These are phyloP conservation scores for Thryonomys swinderianus DNA, from an alignment of 2,113 vertebrate species.

Conservation along the genomic window DNA sequence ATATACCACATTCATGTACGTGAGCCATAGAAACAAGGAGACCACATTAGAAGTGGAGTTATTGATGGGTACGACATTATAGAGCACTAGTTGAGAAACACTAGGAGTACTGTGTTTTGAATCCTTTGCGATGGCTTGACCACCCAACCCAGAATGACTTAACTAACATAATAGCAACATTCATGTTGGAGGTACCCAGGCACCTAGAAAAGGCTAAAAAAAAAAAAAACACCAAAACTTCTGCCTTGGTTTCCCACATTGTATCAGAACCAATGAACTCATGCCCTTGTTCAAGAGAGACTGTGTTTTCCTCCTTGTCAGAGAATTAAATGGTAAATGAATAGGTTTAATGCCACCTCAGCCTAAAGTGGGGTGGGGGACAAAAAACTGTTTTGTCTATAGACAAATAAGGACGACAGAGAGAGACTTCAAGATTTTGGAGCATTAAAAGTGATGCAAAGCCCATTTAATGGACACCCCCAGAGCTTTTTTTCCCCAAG, in stretches of 20 bases:
- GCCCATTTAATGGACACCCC: constrained; percentile 87
- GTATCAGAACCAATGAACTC: background rate
- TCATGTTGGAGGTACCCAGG: background rate
- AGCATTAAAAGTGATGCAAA: constrained; percentile 85
- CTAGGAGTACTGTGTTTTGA: fast-evolving
- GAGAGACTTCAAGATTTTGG: constrained; percentile 70
- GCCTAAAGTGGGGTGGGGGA: background rate
- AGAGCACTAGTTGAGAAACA: background rate
- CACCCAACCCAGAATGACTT: background rate
- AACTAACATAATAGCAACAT: background rate
- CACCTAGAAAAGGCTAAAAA: background rate
- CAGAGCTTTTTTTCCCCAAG: constrained; percentile 68
- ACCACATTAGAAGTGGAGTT: background rate
- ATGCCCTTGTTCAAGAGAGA: background rate
- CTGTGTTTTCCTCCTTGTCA: background rate
- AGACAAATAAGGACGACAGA: constrained; percentile 44
- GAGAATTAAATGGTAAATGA: constrained; percentile 62
- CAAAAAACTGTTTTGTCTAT: constrained; percentile 50
- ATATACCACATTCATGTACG: background rate
- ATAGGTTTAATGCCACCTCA: constrained; percentile 11
- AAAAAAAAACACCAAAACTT: background rate
- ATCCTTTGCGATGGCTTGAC: background rate
- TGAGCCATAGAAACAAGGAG: background rate
- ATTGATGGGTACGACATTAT: background rate
- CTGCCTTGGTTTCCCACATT: constrained; percentile 6